Evolutionary conservation across 2,113 vertebrate genomes (phyloP).

Genomic region (Montifringilla adamsi): DNA sequence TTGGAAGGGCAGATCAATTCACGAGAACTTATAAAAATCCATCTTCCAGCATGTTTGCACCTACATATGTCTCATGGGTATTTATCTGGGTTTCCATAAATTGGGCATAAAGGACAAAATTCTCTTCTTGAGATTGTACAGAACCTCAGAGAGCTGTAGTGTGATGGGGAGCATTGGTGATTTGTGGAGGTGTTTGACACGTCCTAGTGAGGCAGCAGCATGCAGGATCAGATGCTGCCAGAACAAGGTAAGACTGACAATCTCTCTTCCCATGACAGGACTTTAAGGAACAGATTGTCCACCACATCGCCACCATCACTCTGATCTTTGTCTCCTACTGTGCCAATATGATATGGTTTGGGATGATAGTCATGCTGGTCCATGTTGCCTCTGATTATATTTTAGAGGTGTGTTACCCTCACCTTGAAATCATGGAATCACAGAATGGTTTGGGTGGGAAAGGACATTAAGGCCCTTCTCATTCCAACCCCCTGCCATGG

Average conservation of each 20-base stretch:
- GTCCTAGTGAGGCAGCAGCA: background rate
- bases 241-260: background rate
- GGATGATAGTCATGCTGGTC: slow-evolving; percentile 78
- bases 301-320: slow-evolving; percentile 79
- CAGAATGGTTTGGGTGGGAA: too few species aligned
- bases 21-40: background rate
- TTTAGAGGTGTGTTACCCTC: slow-evolving; percentile 73
- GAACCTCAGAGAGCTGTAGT: background rate
- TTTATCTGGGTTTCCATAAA: background rate
- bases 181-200: background rate
- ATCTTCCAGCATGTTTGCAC: background rate
- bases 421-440: background rate
- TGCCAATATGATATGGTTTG: slow-evolving; percentile 73
- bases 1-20: background rate
- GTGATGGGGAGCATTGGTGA: background rate
- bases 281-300: slow-evolving; percentile 80
- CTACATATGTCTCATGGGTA: background rate
- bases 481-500: too few species aligned
- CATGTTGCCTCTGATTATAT: slow-evolving; percentile 81
- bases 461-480: too few species aligned
- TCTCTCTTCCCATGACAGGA: slow-evolving; percentile 66
- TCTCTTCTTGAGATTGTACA: background rate
- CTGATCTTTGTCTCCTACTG: slow-evolving; percentile 82
- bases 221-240: background rate
- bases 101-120: background rate